phyloP scores from a whole-genome alignment of 2,888 invertebrate genomes.

The Nomada hirtipes region DNA sequence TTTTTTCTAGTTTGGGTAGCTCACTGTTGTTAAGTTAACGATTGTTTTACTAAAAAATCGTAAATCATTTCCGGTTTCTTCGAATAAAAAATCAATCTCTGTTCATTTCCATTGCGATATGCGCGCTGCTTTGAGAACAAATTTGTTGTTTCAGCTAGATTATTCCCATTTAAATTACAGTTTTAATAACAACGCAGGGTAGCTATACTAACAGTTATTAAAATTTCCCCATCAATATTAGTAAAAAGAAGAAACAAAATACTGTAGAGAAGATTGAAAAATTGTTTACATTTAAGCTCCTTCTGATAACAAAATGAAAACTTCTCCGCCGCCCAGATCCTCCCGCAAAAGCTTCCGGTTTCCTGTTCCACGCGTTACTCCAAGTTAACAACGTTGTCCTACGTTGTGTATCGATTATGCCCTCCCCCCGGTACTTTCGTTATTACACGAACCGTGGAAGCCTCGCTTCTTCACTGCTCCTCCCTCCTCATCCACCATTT shows the following conservation, averaged over 20 bases:
- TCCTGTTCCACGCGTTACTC: constrained; percentile 10
- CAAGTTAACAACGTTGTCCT: constrained; percentile 36
- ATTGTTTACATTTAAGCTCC: not conserved
- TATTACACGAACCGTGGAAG: constrained; percentile 24
- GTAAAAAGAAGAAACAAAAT: not conserved
- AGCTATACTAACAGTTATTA: too few species aligned
- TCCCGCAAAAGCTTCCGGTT: constrained; percentile 8
- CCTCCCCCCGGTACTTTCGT: constrained; percentile 9
- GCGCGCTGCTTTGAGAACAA: too few species aligned
- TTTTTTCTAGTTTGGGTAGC: not conserved
- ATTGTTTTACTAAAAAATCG: too few species aligned
- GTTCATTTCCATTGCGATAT: too few species aligned
- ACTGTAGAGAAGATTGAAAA: not conserved
- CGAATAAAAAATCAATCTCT: too few species aligned
- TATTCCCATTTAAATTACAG: too few species aligned
- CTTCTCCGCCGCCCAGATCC: not conserved
- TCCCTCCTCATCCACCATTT: not conserved
- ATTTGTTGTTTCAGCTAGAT: too few species aligned
- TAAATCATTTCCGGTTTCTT: too few species aligned
- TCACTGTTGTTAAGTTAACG: too few species aligned
- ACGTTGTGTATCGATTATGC: constrained; percentile 47
- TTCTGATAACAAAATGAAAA: constrained; percentile 22
- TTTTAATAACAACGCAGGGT: too few species aligned
- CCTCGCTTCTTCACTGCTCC: constrained; percentile 19
- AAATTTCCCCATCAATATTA: too few species aligned